These are phyloP conservation scores for Drosophila antonietae DNA, from an alignment of 2,888 invertebrate genomes.

Conservation along the genomic window DNA sequence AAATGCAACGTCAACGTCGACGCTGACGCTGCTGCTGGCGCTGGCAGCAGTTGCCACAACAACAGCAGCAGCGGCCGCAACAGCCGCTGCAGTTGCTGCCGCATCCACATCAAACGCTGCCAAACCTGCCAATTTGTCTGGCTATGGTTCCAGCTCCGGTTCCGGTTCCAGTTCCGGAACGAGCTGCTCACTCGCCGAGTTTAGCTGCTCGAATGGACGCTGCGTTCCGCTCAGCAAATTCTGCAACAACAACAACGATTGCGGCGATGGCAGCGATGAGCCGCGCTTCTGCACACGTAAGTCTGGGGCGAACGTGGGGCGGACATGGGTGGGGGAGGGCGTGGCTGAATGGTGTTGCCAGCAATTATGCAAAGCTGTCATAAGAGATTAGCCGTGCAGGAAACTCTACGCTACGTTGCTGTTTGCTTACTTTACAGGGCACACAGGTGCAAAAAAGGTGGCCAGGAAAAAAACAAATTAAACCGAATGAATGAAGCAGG, in stretches of 20 bases:
- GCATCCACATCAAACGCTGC: slow-evolving; percentile 56
- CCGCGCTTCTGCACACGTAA: slow-evolving; percentile 93
- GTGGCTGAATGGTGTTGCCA: background rate
- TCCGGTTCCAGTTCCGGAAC: slow-evolving; percentile 48
- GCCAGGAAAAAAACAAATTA: slow-evolving; percentile 6
- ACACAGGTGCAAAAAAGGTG: slow-evolving; percentile 1
- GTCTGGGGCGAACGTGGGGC: slow-evolving; percentile 83
- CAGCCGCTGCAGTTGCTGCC: slow-evolving; percentile 23
- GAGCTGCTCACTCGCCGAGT: slow-evolving; percentile 83
- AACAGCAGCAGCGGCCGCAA: slow-evolving; percentile 33
- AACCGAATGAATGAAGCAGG: slow-evolving; percentile 14
- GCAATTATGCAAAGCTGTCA: slow-evolving; percentile 66
- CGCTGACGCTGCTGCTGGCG: slow-evolving; percentile 57
- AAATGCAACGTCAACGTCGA: slow-evolving; percentile 39
- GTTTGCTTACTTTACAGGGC: slow-evolving; percentile 41
- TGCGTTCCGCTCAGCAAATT: slow-evolving; percentile 88
- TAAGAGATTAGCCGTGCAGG: slow-evolving; percentile 42
- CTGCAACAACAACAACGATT: slow-evolving; percentile 92
- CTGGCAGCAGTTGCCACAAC: slow-evolving; percentile 47
- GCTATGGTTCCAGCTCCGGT: slow-evolving; percentile 58
- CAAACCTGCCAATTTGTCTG: slow-evolving; percentile 68
- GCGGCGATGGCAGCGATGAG: slow-evolving; percentile 92
- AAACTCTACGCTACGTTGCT: slow-evolving; percentile 19
- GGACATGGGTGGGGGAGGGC: background rate
- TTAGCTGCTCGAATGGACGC: slow-evolving; percentile 84